Conservation (phyloP, 2,888 invertebrate genomes). For the Myathropa florea region DNA sequence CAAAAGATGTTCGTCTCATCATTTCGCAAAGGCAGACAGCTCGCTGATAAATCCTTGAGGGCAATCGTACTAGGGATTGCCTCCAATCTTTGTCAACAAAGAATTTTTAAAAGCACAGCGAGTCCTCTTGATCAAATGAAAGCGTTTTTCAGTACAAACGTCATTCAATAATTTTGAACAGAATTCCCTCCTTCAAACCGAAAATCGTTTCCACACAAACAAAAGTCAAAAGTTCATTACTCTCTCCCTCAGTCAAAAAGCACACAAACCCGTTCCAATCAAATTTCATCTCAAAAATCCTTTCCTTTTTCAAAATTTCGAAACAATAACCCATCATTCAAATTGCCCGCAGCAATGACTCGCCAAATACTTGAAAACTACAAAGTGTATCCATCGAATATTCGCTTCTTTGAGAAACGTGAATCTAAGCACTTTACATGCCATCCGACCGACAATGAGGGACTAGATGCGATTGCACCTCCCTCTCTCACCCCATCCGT, state of each 20-base stretch:
- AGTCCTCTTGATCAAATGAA: too few relatives aligned
- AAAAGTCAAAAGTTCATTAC: constrained; percentile 35
- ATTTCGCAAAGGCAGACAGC: too few relatives aligned
- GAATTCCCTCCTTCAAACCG: too few relatives aligned
- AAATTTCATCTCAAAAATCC: background rate
- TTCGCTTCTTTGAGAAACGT: constrained; percentile 17
- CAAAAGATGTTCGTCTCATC: too few relatives aligned
- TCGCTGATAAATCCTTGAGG: too few relatives aligned
- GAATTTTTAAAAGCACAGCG: too few relatives aligned
- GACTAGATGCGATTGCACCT: constrained; percentile 17
- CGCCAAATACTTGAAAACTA: constrained; percentile 5
- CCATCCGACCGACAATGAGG: constrained; percentile 15
- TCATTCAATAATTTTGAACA: too few relatives aligned
- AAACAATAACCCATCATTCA: constrained; percentile 28
- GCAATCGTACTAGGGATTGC: too few relatives aligned
- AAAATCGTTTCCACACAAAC: too few relatives aligned
- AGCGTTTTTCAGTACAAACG: too few relatives aligned
- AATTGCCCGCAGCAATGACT: constrained; percentile 39
- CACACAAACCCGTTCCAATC: background rate
- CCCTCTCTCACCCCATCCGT: background rate
- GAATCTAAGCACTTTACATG: constrained; percentile 50
- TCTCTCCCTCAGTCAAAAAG: background rate
- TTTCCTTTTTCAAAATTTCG: background rate
- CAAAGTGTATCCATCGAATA: constrained; percentile 22
- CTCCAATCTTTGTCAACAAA: too few relatives aligned